A percentile compares a stretch with the other conserved stretches of the same genome.
Evolutionary conservation across 2,797 vertebrate species (phyloP).

Genomic region (Takifugu ocellatus): DNA sequence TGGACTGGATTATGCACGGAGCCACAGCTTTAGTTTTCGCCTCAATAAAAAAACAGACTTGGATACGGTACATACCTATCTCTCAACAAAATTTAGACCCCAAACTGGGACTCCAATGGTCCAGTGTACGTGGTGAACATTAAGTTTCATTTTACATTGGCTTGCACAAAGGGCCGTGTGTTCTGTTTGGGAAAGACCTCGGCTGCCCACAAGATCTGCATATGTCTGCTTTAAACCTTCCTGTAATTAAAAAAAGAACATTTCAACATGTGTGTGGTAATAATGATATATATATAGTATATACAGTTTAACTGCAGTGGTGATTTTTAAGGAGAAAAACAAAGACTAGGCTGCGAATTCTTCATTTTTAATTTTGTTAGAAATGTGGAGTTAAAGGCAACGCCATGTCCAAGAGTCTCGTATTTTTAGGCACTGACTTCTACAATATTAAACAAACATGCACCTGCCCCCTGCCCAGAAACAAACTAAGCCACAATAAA

Average conservation of each 20-base stretch:
- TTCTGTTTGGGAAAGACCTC: conserved; percentile 56
- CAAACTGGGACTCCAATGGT: conserved; percentile 42
- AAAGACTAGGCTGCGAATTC: conserved; percentile 28
- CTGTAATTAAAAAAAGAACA: conserved; percentile 36
- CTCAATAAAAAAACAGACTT: conserved; percentile 36
- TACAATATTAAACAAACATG: background rate
- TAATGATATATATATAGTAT: conserved; percentile 21
- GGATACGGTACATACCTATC: conserved; percentile 42
- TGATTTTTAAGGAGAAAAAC: conserved; percentile 23
- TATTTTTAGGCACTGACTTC: background rate
- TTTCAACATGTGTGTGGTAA: conserved; percentile 55
- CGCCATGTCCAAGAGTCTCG: conserved; percentile 10
- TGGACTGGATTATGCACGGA: too few relatives aligned
- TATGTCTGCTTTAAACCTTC: conserved; percentile 47
- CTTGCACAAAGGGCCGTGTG: conserved; percentile 63
- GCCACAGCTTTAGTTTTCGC: background rate
- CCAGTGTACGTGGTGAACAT: conserved; percentile 51
- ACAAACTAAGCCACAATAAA: conserved; percentile 30
- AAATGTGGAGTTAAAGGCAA: conserved; percentile 19
- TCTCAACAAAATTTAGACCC: conserved; percentile 46
- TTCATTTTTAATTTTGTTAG: conserved; percentile 7
- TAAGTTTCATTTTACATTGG: conserved; percentile 61
- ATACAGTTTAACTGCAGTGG: conserved; percentile 23
- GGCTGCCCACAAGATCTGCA: conserved; percentile 53
- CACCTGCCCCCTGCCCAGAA: background rate